A percentile compares a stretch with the other conserved stretches of the same genome.
Evolutionary conservation across 92 coral and sea anemone species (phyloP).

Genomic region (Virgularia gustaviana): DNA sequence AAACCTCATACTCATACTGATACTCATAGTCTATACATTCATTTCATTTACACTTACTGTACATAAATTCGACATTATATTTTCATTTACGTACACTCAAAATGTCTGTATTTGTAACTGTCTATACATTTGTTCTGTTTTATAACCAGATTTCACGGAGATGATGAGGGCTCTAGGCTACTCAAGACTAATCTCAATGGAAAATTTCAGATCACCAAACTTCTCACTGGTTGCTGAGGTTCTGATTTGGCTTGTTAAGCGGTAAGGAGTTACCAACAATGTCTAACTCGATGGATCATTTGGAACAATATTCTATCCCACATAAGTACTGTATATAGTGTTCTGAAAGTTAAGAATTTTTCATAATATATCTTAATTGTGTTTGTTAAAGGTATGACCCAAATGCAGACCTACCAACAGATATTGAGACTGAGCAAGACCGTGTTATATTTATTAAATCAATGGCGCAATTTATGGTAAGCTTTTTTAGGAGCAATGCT

Average conservation of each 20-base stretch:
- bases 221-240: slow-evolving; percentile 97
- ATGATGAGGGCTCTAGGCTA: slow-evolving; percentile 99
- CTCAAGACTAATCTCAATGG: slow-evolving; percentile 98
- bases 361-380: background rate
- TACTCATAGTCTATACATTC: no score
- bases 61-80: background rate
- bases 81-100: background rate
- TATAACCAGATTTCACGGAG: slow-evolving; percentile 96
- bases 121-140: slow-evolving; percentile 13
- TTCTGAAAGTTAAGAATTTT: no score
- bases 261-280: slow-evolving; percentile 65
- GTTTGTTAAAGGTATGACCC: slow-evolving; percentile 76
- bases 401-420: slow-evolving; percentile 89
- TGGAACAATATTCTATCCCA: no score
- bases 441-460: slow-evolving; percentile 90
- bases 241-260: slow-evolving; percentile 88
- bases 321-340: no score
- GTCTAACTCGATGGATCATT: no score
- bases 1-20: no score
- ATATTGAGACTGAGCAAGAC: slow-evolving; percentile 96
- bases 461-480: slow-evolving; percentile 96
- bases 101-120: background rate
- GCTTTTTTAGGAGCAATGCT: background rate
- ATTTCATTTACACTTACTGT: background rate
- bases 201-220: slow-evolving; percentile 96